These are phyloP conservation scores for Motacilla tschutschensis DNA, from an alignment of 2,113 vertebrate species.

Conservation along the genomic window DNA sequence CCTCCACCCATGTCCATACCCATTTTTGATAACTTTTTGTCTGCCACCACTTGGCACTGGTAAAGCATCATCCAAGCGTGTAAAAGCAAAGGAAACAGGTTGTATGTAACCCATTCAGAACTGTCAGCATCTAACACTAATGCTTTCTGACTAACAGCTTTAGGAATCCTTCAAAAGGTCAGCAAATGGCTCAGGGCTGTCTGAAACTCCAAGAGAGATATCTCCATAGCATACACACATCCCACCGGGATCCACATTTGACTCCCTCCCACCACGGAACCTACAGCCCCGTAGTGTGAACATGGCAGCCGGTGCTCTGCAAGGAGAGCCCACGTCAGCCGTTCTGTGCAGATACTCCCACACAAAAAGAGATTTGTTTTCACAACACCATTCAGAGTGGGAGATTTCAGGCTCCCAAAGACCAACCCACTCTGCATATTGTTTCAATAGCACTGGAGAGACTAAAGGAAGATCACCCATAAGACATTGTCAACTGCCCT, in stretches of 20 bases:
- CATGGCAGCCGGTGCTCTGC: background rate
- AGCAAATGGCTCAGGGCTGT: background rate
- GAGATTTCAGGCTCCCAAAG: background rate
- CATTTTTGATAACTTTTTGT: background rate
- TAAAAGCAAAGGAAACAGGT: background rate
- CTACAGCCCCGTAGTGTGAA: background rate
- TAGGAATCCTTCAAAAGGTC: background rate
- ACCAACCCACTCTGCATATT: background rate
- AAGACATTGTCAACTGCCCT: background rate
- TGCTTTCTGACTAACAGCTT: background rate
- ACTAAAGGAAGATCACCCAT: background rate
- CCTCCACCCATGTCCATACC: background rate
- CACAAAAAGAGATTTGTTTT: background rate
- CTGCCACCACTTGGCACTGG: background rate
- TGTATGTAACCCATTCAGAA: background rate
- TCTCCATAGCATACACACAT: background rate
- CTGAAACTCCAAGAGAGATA: background rate
- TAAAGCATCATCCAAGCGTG: background rate
- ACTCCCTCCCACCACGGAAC: background rate
- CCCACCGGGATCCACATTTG: background rate
- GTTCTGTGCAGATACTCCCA: background rate
- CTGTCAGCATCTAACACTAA: background rate
- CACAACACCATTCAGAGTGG: background rate
- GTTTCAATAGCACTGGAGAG: background rate
- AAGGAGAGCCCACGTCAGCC: background rate